Evolutionary conservation across 1,140 invertebrate species (phyloP).

Genomic region (Drosophila bipectinata): DNA sequence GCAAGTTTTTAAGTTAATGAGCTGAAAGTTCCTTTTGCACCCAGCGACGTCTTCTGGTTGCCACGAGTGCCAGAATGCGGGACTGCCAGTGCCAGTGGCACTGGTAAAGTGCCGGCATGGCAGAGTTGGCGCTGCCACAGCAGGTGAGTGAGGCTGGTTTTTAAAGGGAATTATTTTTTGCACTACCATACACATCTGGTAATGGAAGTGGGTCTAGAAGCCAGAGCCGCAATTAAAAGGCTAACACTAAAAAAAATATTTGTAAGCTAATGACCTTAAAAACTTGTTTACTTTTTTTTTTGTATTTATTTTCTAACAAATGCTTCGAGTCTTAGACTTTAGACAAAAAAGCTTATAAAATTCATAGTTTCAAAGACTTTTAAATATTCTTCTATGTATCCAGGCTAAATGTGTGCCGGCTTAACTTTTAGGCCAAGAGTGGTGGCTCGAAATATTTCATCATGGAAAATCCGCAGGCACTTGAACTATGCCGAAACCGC

Average conservation of each 20-base stretch:
- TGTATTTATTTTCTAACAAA: not conserved
- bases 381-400: not conserved
- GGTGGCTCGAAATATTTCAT: constrained; percentile 10
- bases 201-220: constrained; percentile 16
- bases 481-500: constrained; percentile 24
- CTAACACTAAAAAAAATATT: constrained; percentile 5
- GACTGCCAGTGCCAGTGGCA: constrained; percentile 3
- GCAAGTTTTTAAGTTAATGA: constrained; percentile 70
- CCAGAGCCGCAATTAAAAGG: constrained; percentile 25
- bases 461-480: constrained; percentile 23
- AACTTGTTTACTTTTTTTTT: not conserved
- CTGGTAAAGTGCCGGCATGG: not conserved
- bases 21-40: constrained; percentile 49
- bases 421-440: not conserved
- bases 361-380: not conserved
- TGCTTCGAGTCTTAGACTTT: not conserved
- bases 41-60: constrained; percentile 28
- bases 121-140: constrained; percentile 4
- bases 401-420: constrained; percentile 1
- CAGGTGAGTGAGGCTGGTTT: constrained; percentile 16
- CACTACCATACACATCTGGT: constrained; percentile 2
- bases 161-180: constrained; percentile 29
- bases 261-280: not conserved
- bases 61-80: constrained; percentile 12
- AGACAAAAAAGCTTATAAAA: not conserved